A percentile compares a stretch with the other conserved stretches of the same genome.
Evolutionary conservation across 2,113 vertebrate species (phyloP).

Genomic region (Psittacula cyanocephala): DNA sequence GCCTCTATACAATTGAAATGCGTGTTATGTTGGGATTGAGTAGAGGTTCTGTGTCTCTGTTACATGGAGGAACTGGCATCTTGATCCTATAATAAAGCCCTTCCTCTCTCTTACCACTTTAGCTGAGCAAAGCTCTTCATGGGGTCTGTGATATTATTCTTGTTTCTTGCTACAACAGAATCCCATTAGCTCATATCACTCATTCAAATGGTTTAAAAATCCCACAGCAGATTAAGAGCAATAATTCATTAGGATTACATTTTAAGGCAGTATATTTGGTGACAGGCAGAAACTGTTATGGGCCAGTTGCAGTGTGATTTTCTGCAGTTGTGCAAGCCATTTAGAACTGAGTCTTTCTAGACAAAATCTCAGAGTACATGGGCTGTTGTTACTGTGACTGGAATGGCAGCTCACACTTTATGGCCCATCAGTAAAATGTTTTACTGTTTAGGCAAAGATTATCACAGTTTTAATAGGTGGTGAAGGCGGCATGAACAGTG

Average conservation of each 20-base stretch:
- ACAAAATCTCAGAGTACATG: background rate
- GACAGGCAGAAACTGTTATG: background rate
- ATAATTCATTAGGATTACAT: background rate
- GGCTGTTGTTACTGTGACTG: background rate
- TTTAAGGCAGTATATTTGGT: background rate
- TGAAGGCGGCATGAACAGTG: background rate
- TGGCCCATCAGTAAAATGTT: background rate
- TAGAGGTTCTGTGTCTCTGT: background rate
- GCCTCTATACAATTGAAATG: background rate
- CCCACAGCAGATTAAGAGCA: background rate
- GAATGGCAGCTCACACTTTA: background rate
- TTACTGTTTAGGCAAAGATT: slow-evolving; percentile 8
- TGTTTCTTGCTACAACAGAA: background rate
- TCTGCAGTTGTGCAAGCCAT: background rate
- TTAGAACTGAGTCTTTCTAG: background rate
- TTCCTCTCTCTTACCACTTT: background rate
- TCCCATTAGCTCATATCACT: background rate
- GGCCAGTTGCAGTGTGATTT: background rate
- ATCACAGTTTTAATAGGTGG: background rate
- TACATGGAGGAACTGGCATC: background rate
- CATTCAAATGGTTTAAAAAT: background rate
- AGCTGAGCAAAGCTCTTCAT: background rate
- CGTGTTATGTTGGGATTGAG: background rate
- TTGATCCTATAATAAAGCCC: background rate
- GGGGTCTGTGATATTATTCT: background rate